Base-by-base conservation (phyloP, 2,888 invertebrate species). In the Syrphus vitripennis region DNA sequence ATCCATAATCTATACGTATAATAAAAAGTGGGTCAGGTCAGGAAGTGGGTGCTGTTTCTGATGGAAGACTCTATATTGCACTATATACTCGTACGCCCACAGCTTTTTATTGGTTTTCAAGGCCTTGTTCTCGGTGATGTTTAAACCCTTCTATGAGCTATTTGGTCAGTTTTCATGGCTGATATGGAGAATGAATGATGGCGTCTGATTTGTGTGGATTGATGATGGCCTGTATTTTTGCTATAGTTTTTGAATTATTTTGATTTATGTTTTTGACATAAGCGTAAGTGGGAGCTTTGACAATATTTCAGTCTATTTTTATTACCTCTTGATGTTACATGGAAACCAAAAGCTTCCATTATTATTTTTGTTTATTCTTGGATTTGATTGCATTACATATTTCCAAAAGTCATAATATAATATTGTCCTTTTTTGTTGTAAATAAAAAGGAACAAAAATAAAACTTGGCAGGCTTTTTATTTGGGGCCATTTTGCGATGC, bases 11-110 rank as follows among this genome's bases (percentile, higher is more conserved):
- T 40, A 2, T 14, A 29, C 34, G 10, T 9, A 34, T 34, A 34
- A 9, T 29, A 26, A n/a, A 31, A 69, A 55, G 40, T 67, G 72
- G 72, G 67, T 67, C 72, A 67, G 34, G 40, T 16, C n/a, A 42
- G 37, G 37, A 40, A 42, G 63, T 42, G 34, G 59, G 59, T 2
- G 59, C 59, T 37, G 7, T 34, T 37, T 16, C 59, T 21, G 21
- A 37, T 37, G 14, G 14, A 59, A 57, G 34, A 14, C 21, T 12
- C 21, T 4, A 37, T 12, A 9, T 1, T n/a, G 1, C 2, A 14
- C 10, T 19, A 10, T 31, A n/a, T 55, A 0, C 55, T 1, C 24
- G 4, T 57, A 34, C 59, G 12, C 59, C 37, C 37, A 21, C 34
- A 10, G 21, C 14, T 59, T n/a, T n/a, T n/a, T 59, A 59, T 59